Conservation (phyloP, 2,888 invertebrate species). For the Pogonocherus hispidulus region DNA sequence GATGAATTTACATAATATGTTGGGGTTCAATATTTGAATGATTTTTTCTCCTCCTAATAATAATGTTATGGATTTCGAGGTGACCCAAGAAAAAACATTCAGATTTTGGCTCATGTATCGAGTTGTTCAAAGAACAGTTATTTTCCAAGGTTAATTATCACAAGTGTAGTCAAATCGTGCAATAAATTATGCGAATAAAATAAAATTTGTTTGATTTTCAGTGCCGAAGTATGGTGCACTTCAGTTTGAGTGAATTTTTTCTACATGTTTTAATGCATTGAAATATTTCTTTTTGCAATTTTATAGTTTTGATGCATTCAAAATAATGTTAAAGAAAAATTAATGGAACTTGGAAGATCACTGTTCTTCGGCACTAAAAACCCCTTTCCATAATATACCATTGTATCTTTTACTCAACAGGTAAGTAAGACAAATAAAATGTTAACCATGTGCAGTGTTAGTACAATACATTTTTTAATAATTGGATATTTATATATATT, state of each 20-base stretch:
- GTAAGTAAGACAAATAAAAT: conserved; percentile 12
- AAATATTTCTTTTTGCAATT: conserved; percentile 46
- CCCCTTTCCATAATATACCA: conserved; percentile 27
- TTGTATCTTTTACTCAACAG: conserved; percentile 19
- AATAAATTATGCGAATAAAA: conserved; percentile 62
- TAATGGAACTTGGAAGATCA: conserved; percentile 77
- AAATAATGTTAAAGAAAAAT: conserved; percentile 64
- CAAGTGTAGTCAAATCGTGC: conserved; percentile 61
- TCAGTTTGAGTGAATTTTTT: conserved; percentile 68
- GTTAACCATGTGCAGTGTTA: too few relatives aligned
- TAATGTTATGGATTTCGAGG: conserved; percentile 3
- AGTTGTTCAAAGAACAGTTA: conserved; percentile 68
- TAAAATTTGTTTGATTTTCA: conserved; percentile 62
- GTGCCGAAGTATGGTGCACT: conserved; percentile 70
- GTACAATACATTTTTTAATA: too few relatives aligned
- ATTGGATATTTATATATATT: too few relatives aligned
- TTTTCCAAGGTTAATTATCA: conserved; percentile 67
- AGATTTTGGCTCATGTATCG: conserved; percentile 39
- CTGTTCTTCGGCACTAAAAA: conserved; percentile 83
- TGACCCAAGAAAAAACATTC: conserved; percentile 33
- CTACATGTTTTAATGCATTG: conserved; percentile 61
- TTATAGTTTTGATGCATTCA: conserved; percentile 60
- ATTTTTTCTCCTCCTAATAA: conserved; percentile 33
- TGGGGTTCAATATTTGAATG: conserved; percentile 42
- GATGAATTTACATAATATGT: conserved; percentile 15